Evolutionary conservation across 2,797 vertebrate species (phyloP), one percentile per base, ranked within the genome.

Genomic region (Dendrocincla tyrannina): DNA sequence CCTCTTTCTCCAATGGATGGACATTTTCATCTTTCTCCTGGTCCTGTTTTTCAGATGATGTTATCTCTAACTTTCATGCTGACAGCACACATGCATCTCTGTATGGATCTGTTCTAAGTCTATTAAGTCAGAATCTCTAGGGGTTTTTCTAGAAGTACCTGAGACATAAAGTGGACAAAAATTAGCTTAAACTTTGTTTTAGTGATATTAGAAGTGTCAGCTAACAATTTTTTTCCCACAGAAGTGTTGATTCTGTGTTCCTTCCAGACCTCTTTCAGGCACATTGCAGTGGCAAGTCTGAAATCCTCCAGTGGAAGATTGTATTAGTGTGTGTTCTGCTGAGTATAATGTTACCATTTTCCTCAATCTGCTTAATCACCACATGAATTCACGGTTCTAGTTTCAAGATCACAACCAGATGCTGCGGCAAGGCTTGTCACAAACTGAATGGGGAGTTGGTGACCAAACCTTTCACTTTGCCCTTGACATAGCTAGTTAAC

Each of bases 381-480:
- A 22, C 16, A 11, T 22, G 37, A 76, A 47, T 64, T 76, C 25
- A 11, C 17, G 33, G 25, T 23, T 85, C 35, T 52, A 11, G 12
- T 56, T 95, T 64, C 27, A 72, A 53, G 49, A 64, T 60, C 46
- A 52, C 33, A 83, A 7, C 13, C 11, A 76, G 33, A 9, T 80
- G 50, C 76, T 58, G 59, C 0, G 0, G 52, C 70, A 53, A 52
- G 11, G 10, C 17, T 56, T 11, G 7, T 30, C 35, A 35, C 18
- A 81, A 89, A 74, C 22, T 39, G 62, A 42, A 28, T 17, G 13
- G 24, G 44, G 8, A 33, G 18, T 14, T 33, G 17, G 18, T 3
- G 5, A 18, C 25, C 41, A 73, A 76, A 83, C 22, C 10, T 18
- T 3, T 53, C 4, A 49, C 32, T 68, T 50, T 76, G 25, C 17